These are phyloP conservation scores for Diceros bicornis DNA, from an alignment of 2,797 vertebrate species.

Conservation along the genomic window DNA sequence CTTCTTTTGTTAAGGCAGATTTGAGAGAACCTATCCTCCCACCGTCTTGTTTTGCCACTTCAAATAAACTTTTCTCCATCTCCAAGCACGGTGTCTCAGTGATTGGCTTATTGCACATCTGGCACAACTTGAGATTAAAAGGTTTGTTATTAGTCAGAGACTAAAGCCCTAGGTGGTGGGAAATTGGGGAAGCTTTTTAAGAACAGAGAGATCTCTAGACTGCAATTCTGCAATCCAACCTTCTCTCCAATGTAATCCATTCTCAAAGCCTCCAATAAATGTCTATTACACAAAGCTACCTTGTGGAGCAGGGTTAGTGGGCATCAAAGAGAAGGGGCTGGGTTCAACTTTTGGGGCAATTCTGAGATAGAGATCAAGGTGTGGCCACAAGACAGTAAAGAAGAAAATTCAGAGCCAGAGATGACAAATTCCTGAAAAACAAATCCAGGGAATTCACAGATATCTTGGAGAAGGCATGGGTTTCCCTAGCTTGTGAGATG, in stretches of 20 bases:
- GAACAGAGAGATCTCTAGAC: not conserved
- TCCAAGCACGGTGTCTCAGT: no score
- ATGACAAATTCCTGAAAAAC: not conserved
- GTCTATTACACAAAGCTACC: not conserved
- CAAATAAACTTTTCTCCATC: no score
- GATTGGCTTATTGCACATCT: no score
- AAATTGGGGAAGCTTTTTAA: not conserved
- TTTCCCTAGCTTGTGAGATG: not conserved
- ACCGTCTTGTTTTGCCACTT: no score
- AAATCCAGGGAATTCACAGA: not conserved
- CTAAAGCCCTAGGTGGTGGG: not conserved
- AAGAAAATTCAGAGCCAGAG: not conserved
- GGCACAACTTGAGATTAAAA: no score
- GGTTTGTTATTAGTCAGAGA: not conserved
- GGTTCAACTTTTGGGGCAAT: not conserved
- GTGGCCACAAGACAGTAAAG: not conserved
- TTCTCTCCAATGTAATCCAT: not conserved
- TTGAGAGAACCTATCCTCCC: no score
- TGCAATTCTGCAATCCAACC: not conserved
- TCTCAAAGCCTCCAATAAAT: not conserved
- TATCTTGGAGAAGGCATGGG: not conserved
- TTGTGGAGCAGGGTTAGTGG: not conserved
- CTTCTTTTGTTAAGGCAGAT: no score
- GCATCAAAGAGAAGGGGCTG: not conserved
- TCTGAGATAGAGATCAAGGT: not conserved